Evolutionary conservation across 2,797 vertebrate species (phyloP), one percentile per base, ranked within the genome.

Genomic region (Chelon auratus): DNA sequence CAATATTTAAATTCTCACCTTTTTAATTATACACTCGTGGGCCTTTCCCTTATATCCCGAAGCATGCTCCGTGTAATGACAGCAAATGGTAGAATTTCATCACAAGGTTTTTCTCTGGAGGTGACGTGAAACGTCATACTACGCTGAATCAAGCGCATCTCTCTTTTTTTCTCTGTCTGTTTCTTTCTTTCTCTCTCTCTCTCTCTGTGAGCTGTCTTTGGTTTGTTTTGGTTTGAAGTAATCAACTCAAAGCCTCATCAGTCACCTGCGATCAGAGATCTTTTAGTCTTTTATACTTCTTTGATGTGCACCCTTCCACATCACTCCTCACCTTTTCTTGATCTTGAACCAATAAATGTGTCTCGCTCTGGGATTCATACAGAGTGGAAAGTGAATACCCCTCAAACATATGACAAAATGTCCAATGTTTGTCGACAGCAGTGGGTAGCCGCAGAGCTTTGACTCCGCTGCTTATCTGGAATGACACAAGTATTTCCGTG

Each of bases 11-110:
- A 91, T 89, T 82, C 33, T 14, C 81, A 85, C 75, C 83, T 87
- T 89, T 91, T 93, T 94, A 92, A 93, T 94, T 87, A 89, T 81
- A 85, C 24, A 78, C 68, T 84, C 72, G 51, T 62, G 68, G 77
- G 66, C 47, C 72, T 91, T 89, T 74, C 67, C 37, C 75, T 82
- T 75, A 80, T 80, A 81, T 88, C 84, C 82, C 64, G 40, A 51
- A 83, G 86, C 80, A 39, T 86, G 72, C 82, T 79, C 76, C 67
- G 69, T 91, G 90, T 91, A 90, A 90, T 75, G 67, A 87, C 63
- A 78, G 78, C 68, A 73, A 90, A 83, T 78, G 69, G 68, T 72
- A 5, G 50, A 77, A 88, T 84, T 87, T 82, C 77, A 90, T 87
- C 68, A 80, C 0, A 56, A 80, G 58, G 61, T 75, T 87, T 74